These are phyloP conservation scores for Pyxicephalus adspersus DNA, from an alignment of 2,113 vertebrate genomes.

Conservation along the genomic window DNA sequence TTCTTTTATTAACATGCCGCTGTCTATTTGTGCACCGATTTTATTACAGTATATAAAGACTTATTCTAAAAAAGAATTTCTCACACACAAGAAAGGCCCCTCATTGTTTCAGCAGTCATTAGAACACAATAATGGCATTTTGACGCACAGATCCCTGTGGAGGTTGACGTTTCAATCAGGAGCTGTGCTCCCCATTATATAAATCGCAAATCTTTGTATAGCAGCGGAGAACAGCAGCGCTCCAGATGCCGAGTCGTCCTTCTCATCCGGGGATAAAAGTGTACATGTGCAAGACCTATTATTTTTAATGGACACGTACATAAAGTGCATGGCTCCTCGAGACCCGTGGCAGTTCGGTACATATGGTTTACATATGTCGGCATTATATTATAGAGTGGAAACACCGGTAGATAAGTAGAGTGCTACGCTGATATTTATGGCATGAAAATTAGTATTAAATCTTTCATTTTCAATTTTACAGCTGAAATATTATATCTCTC, in stretches of 20 bases:
- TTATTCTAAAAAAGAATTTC: no score
- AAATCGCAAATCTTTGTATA: not conserved
- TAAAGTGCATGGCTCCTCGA: constrained; percentile 17
- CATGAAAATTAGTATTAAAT: no score
- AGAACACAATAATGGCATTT: not conserved
- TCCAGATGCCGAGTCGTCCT: constrained; percentile 18
- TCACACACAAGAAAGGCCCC: not conserved
- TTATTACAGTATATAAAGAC: no score
- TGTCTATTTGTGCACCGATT: no score
- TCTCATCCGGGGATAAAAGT: not conserved
- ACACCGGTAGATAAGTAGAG: not conserved
- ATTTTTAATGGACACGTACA: constrained; percentile 35
- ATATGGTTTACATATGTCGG: constrained; percentile 31
- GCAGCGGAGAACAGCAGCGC: constrained; percentile 15
- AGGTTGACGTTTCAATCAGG: constrained; percentile 14
- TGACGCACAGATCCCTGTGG: not conserved
- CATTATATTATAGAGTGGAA: not conserved
- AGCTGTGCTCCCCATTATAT: not conserved
- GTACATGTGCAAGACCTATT: constrained; percentile 25
- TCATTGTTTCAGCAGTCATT: no score
- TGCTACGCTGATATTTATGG: no score
- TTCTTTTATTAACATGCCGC: no score
- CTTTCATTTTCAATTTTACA: no score
- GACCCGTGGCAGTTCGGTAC: not conserved
- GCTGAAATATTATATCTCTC: no score